Base-by-base conservation (phyloP, 2,113 vertebrate genomes). In the Tetraodon nigroviridis region DNA sequence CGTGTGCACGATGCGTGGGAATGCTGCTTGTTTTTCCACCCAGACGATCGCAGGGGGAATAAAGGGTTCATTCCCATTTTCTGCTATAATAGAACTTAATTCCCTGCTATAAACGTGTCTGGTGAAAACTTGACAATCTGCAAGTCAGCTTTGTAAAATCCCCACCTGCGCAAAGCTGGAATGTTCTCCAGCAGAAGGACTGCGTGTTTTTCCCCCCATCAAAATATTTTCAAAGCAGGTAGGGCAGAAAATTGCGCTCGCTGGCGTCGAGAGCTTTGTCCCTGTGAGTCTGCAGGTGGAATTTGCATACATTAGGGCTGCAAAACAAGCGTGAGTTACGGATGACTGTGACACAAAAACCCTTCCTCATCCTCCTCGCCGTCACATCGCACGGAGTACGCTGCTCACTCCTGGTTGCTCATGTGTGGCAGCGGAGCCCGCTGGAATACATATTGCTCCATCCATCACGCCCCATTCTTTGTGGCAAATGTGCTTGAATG, bases 381-480 rank as follows among this genome's bases (percentile, higher is more conserved):
- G 63, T 75, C 69, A 47, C 75, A 20, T 67, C 46, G 20, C 18
- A 8, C 46, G 71, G 76, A 82, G 79, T 71, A 67, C 75, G 63
- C 74, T 47, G 58, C 74, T 77, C 79, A 75, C 79, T 85, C 75
- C 59, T 75, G 80, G 66, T 20, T 75, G 85, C 78, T 86, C 83
- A 82, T 78, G 81, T 83, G 81, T 86, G 76, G 76, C 81, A 78
- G 76, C 72, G 15, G 52, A 67, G 69, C 71, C 65, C 73, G 74
- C 80, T 85, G 67, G 80, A 74, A 80, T 82, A 83, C 85, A 81
- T 83, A 86, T 85, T 86, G 82, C 74, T 72, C 78, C 82, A 88
- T 87, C 85, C 84, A 86, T 88, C 85, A 87, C 51, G 27, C 61
- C 80, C n/a, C 44, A 37, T 37, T 37, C 32, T 37, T 12, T 11